Conservation (phyloP, 1,140 invertebrate species). For the Drosophila albomicans region DNA sequence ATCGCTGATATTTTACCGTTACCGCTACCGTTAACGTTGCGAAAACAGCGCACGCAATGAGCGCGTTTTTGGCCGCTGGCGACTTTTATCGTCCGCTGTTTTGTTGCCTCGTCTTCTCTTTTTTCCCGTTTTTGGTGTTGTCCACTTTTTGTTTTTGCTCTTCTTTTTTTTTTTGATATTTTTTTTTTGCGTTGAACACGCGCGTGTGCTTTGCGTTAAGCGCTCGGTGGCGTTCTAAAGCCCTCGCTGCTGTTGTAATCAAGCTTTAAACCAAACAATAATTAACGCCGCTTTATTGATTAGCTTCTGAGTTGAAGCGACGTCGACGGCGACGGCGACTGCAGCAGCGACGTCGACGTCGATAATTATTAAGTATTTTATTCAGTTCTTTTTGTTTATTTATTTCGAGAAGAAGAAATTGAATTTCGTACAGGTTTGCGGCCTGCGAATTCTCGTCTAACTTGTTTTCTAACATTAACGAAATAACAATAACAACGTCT, state of each 20-base stretch:
- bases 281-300: slow-evolving; percentile 76
- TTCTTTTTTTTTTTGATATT: slow-evolving; percentile 10
- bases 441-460: slow-evolving; percentile 52
- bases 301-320: slow-evolving; percentile 18
- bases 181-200: slow-evolving; percentile 17
- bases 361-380: slow-evolving; percentile 30
- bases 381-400: slow-evolving; percentile 8
- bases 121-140: slow-evolving; percentile 6
- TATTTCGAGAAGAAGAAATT: slow-evolving; percentile 50
- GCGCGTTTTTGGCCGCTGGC: slow-evolving; percentile 78
- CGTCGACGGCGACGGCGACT: background rate
- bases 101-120: slow-evolving; percentile 35
- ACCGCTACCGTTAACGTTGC: slow-evolving; percentile 26
- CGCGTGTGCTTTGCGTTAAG: slow-evolving; percentile 60
- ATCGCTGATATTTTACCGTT: slow-evolving; percentile 59
- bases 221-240: slow-evolving; percentile 71
- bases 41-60: slow-evolving; percentile 79
- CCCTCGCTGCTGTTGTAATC: slow-evolving; percentile 68
- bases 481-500: slow-evolving; percentile 15
- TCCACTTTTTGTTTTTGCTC: slow-evolving; percentile 17
- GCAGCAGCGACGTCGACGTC: background rate
- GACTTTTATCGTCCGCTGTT: slow-evolving; percentile 72
- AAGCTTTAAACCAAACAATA: slow-evolving; percentile 81
- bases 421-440: slow-evolving; percentile 46
- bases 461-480: slow-evolving; percentile 54